These are phyloP conservation scores for Caranx ignobilis DNA, from an alignment of 2,113 vertebrate genomes.

Conservation along the genomic window DNA sequence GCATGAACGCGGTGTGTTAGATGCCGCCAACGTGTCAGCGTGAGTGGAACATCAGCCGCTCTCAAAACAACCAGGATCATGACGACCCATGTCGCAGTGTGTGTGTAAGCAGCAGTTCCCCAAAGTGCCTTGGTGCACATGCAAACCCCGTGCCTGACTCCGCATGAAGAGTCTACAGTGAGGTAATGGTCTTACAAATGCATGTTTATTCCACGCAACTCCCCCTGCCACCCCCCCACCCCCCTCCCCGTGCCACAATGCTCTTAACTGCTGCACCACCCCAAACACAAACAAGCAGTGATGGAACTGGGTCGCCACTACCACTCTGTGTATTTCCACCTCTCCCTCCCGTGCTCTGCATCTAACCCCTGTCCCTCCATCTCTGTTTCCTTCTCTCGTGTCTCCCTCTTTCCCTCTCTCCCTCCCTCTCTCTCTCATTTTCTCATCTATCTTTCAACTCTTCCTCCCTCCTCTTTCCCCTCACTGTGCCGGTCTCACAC, in stretches of 20 bases:
- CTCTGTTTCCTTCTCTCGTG: slow-evolving; percentile 1
- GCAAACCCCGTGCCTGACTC: slow-evolving; percentile 4
- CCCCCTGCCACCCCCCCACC: neutral
- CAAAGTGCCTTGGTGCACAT: slow-evolving; percentile 4
- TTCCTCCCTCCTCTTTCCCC: neutral
- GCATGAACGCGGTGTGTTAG: neutral
- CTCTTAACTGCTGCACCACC: slow-evolving; percentile 68
- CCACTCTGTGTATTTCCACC: slow-evolving; percentile 55
- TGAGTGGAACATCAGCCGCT: slow-evolving; percentile 19
- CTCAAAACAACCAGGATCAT: slow-evolving; percentile 20
- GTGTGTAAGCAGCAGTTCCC: slow-evolving; percentile 2
- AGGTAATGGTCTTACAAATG: slow-evolving; percentile 47
- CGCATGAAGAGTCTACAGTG: slow-evolving; percentile 20
- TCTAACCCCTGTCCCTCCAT: slow-evolving; percentile 27
- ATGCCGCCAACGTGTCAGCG: neutral
- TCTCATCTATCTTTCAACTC: neutral
- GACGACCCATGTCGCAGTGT: neutral
- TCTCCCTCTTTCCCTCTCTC: slow-evolving; percentile 20
- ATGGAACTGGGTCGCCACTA: slow-evolving; percentile 82
- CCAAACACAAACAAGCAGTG: slow-evolving; percentile 80
- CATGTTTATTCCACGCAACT: slow-evolving; percentile 57
- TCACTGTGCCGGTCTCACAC: slow-evolving; percentile 39
- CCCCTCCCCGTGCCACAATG: slow-evolving; percentile 45
- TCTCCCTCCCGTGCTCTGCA: slow-evolving; percentile 41
- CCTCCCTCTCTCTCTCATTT: slow-evolving; percentile 17